A percentile compares a stretch with the other conserved stretches of the same genome.
phyloP scores from a whole-genome alignment of 2,113 vertebrate species.

The Salvator merianae region DNA sequence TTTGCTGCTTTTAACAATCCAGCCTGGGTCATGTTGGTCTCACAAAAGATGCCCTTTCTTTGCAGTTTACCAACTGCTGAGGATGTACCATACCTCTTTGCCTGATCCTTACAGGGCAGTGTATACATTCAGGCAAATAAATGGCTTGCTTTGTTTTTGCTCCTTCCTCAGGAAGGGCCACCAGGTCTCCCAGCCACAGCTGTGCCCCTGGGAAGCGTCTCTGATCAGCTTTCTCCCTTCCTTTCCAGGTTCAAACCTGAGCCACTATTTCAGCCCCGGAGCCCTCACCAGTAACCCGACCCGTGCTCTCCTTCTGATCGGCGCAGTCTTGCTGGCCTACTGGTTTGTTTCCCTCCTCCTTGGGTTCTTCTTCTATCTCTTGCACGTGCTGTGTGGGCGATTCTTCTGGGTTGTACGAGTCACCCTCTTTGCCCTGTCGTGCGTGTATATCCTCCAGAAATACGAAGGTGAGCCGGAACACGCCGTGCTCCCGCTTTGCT shows the following conservation, averaged over 20 bases:
- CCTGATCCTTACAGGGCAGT: no score
- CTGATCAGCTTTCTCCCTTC: conserved; percentile 21
- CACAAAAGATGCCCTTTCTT: no score
- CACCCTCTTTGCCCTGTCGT: conserved; percentile 88
- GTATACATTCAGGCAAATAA: no score
- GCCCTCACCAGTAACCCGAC: conserved; percentile 80
- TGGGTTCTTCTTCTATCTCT: conserved; percentile 88
- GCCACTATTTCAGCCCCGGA: conserved; percentile 89
- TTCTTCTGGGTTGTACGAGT: conserved; percentile 93
- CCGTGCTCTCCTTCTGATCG: conserved; percentile 86
- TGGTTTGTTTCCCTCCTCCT: conserved; percentile 92
- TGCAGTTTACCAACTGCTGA: no score
- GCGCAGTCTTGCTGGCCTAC: conserved; percentile 83
- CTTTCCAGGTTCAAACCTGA: conserved; percentile 87
- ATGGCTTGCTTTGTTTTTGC: no score
- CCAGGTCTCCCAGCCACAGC: no score
- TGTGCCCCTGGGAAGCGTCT: no score
- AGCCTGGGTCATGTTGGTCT: no score
- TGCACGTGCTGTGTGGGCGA: conserved; percentile 88
- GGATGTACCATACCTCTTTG: no score
- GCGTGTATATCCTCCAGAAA: conserved; percentile 95
- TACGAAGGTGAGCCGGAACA: conserved; percentile 91
- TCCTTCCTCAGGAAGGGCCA: no score
- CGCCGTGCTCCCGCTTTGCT: conserved; percentile 88
- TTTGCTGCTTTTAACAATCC: no score